Conservation (phyloP, 2,888 invertebrate genomes). For the Cloeon dipterum region DNA sequence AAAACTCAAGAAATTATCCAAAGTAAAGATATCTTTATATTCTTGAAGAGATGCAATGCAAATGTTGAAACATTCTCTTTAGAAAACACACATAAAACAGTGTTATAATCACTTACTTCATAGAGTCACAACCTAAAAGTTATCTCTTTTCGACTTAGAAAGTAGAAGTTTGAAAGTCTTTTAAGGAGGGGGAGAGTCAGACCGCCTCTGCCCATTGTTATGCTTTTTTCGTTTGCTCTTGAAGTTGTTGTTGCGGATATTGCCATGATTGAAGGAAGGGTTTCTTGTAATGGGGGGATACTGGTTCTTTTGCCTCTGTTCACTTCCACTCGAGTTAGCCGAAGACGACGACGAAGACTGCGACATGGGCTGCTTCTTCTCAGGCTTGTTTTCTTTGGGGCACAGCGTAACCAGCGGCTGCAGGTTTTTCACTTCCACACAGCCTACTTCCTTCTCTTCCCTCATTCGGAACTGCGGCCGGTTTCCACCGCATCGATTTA, state of each 20-base stretch:
- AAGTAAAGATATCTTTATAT: too few relatives aligned
- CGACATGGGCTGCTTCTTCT: too few relatives aligned
- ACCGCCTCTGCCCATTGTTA: not conserved
- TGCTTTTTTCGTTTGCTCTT: not conserved
- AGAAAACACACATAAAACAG: not conserved
- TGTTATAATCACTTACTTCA: not conserved
- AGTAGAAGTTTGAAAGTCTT: too few relatives aligned
- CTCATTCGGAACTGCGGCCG: too few relatives aligned
- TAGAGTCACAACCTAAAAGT: not conserved
- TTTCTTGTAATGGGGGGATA: not conserved
- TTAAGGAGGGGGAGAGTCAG: not conserved
- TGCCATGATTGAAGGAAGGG: not conserved
- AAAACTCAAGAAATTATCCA: too few relatives aligned
- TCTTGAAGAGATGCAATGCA: too few relatives aligned
- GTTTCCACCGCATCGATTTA: too few relatives aligned
- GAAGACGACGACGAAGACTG: too few relatives aligned
- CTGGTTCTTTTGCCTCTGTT: not conserved
- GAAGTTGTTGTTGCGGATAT: not conserved
- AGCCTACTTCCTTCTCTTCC: too few relatives aligned
- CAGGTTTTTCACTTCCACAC: too few relatives aligned
- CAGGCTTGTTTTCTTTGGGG: not conserved
- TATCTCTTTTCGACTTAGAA: too few relatives aligned
- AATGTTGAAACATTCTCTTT: not conserved
- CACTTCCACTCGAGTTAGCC: not conserved
- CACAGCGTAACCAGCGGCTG: not conserved